Base-by-base conservation (phyloP, 2,888 invertebrate species). In the Lasioglossum lativentre region DNA sequence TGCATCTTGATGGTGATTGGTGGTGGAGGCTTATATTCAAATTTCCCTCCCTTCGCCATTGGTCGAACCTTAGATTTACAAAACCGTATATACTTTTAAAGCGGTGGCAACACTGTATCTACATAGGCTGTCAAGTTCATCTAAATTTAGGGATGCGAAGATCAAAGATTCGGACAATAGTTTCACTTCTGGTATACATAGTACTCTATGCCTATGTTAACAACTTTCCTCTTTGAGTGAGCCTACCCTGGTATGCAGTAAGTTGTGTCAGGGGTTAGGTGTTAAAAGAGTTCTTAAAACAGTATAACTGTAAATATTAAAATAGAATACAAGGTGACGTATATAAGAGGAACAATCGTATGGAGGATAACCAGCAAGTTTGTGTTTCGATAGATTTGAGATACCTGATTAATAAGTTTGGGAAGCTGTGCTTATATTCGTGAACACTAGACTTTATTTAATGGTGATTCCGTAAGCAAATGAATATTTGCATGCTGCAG, bases 401-500 rank as follows among this genome's bases (percentile, higher is more conserved):
- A 84, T 42, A 52, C 0, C 63, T 40, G 30, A 70, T 66, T 42
- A 63, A 68, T 63, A 19, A 16, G 34, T 59, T 79, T 38, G 34
- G 10, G 27, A 56, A 63, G n/a, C 45, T 38, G 78, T 78, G 40
- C 75, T 66, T 45, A n/a, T n/a, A 59, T 45, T 75, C 34, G 73
- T 40, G 71, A 75, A 79, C 30, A 45, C 52, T 56, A 56, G 66
- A 82, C 56, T 78, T 78, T 56, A 78, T 86, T 38, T 73, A 75
- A 86, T 89, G 83, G 90, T 90, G 90, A 78, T 89, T 90, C 82
- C 74, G 72, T 80, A 86, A n/a, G 88, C 84, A 85, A 90, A 88
- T 88, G 90, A 85, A 91, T 86, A 85, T 80, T 90, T 88, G 91
- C 88, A 91, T 87, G 76, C 91, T 90, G 94, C 94, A 94, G 94